Conservation (phyloP, 2,113 vertebrate species). For the Sylvia atricapilla region DNA sequence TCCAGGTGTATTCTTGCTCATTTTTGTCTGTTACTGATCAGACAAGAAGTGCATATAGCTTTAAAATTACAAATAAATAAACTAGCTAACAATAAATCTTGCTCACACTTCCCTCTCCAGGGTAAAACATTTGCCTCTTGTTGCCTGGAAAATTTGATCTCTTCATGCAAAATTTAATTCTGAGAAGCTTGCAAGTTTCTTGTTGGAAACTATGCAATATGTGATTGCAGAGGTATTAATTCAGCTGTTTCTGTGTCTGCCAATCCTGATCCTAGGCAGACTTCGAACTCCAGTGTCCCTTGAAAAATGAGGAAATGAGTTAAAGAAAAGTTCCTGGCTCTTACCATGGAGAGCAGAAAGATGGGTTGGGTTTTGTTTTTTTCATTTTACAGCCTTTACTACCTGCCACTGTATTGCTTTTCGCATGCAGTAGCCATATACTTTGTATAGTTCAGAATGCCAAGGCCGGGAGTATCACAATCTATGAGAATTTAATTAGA, state of each 20-base stretch:
- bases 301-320: neutral
- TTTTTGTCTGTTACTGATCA: neutral
- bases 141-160: neutral
- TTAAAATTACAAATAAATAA: neutral
- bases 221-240: neutral
- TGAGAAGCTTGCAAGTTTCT: neutral
- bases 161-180: neutral
- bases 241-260: neutral
- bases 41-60: neutral
- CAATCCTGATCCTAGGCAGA: neutral
- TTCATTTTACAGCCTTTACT: neutral
- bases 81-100: neutral
- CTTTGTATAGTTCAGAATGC: neutral
- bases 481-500: neutral
- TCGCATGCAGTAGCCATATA: neutral
- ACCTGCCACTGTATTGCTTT: neutral
- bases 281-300: neutral
- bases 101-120: neutral
- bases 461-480: neutral
- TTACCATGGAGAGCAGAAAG: neutral
- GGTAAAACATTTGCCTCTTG: neutral
- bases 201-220: neutral
- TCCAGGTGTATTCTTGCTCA: neutral
- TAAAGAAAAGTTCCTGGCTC: neutral
- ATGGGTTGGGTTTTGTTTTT: neutral